Base-by-base conservation (phyloP, 2,113 vertebrate species). In the Athene cunicularia region DNA sequence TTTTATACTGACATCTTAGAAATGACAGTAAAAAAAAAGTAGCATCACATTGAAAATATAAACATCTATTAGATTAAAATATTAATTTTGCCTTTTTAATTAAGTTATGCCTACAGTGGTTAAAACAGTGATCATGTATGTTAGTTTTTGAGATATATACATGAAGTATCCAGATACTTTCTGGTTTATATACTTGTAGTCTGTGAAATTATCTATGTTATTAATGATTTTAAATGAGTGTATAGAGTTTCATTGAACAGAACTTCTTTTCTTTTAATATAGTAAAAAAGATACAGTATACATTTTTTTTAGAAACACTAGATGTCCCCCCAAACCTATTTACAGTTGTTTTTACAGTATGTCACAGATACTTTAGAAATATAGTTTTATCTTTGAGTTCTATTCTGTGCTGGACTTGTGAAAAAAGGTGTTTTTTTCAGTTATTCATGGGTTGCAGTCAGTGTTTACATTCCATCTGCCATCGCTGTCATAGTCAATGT, bases 241-340 rank as follows among this genome's bases (percentile, higher is more conserved):
- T 8, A 41, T 30, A 71, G 12, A 76, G 84, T 91, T 63, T 41
- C 22, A 81, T 13, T 85, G 27, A 88, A 37, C 9, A 73, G 4
- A 41, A 26, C 11, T 1, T 45, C 59, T 95, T 64, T 59, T 67
- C 55, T 62, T 90, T 30, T n/a, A 56, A 1, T 66, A 7, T 67
- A 39, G 21, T 82, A 41, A 28, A 66, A 90, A 93, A 82, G 60
- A 85, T 90, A 67, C 23, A 33, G 14, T 83, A 68, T 83, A 62
- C 55, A 85, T 26, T 93, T 85, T 94, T 72, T 72, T 95, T 92
- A 88, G 83, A 90, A 97, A 98, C 97, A 97, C 97, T 98, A 98
- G 97, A 92, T 98, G 98, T 97, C 98, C 60, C 72, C 83, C 97
- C 97, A 95, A 88, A 96, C 97, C 66, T 97, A 47, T 94, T 97